Evolutionary conservation across 1,140 invertebrate species (phyloP).

Genomic region (Hypothenemus hampei): DNA sequence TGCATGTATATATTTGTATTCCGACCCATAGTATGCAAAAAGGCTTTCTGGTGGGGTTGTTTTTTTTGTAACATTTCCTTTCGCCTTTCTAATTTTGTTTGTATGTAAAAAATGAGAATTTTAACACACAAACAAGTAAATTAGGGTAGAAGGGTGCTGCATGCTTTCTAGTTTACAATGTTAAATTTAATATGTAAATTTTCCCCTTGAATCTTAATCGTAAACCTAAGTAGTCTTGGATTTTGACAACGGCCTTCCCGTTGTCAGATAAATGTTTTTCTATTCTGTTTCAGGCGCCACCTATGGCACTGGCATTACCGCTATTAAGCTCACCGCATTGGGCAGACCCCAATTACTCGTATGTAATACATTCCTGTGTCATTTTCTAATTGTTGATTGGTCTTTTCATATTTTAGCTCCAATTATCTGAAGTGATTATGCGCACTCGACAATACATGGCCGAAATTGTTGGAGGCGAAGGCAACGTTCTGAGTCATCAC

Average conservation of each 20-base stretch:
- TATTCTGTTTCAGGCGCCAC: slow-evolving; percentile 70
- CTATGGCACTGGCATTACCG: slow-evolving; percentile 91
- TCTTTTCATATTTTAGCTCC: slow-evolving; percentile 59
- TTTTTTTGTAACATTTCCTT: no score
- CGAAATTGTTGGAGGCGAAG: slow-evolving; percentile 75
- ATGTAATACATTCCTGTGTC: slow-evolving; percentile 42
- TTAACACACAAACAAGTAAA: no score
- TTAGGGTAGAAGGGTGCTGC: no score
- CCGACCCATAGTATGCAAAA: no score
- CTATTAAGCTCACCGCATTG: slow-evolving; percentile 95
- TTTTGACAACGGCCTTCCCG: slow-evolving; percentile 1
- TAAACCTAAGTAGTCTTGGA: no score
- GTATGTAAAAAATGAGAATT: no score
- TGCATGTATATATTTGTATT: no score
- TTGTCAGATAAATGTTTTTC: slow-evolving; percentile 21
- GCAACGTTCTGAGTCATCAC: slow-evolving; percentile 78
- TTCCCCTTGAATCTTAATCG: no score
- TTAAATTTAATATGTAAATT: no score
- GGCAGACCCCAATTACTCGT: slow-evolving; percentile 95
- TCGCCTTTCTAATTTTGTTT: no score
- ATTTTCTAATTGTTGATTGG: not conserved
- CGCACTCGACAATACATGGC: slow-evolving; percentile 88
- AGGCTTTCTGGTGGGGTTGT: no score
- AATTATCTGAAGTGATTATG: slow-evolving; percentile 96
- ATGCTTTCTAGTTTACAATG: no score